These are phyloP conservation scores for Vespertilio murinus DNA, from an alignment of 2,797 vertebrate species.

Conservation along the genomic window DNA sequence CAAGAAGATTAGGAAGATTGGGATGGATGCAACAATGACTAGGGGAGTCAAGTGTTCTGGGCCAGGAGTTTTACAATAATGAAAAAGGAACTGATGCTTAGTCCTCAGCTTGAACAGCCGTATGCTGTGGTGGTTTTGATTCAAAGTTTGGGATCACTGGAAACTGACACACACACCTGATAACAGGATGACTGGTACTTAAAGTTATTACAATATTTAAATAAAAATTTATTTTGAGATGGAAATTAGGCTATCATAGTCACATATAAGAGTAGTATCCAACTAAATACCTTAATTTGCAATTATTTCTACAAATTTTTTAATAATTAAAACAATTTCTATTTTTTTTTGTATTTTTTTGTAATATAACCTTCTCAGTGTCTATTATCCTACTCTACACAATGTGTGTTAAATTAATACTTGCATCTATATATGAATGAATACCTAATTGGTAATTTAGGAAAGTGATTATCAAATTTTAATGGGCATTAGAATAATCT, in stretches of 20 bases:
- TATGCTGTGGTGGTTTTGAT: background rate
- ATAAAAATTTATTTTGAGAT: slow-evolving; percentile 31
- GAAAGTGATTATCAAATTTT: slow-evolving; percentile 15
- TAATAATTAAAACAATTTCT: background rate
- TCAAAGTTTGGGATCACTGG: background rate
- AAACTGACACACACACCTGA: background rate
- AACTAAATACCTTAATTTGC: slow-evolving; percentile 24
- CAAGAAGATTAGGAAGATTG: slow-evolving; percentile 12
- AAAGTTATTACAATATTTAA: background rate
- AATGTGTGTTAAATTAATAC: background rate
- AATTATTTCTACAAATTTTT: background rate
- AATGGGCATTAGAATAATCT: background rate
- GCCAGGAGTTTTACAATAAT: background rate
- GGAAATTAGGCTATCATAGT: background rate
- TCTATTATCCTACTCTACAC: background rate
- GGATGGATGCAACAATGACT: background rate
- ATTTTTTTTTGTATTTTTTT: background rate
- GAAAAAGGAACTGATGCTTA: background rate
- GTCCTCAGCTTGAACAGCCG: background rate
- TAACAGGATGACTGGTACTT: background rate
- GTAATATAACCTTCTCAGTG: background rate
- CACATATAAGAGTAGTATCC: background rate
- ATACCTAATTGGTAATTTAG: background rate
- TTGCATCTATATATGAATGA: background rate
- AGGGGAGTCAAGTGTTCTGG: background rate